Conservation (phyloP, 2,888 invertebrate genomes). For the Lasioglossum lativentre region DNA sequence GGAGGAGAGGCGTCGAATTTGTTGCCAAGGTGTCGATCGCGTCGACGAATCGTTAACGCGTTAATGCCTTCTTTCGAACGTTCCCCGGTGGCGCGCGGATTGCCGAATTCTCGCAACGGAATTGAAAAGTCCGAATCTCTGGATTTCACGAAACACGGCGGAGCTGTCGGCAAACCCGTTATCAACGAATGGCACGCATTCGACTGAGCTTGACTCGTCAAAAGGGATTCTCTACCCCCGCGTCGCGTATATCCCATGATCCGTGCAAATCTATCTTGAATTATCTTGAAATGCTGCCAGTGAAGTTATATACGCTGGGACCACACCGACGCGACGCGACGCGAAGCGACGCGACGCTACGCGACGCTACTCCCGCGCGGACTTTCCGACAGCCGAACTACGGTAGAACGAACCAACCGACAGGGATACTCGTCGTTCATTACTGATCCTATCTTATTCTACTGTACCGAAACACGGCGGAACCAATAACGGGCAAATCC, state of each 20-base stretch:
- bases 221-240: constrained; percentile 73
- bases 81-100: constrained; percentile 5
- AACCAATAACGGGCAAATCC: not conserved
- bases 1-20: not conserved
- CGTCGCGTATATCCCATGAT: constrained; percentile 71
- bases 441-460: not conserved
- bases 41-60: constrained; percentile 37
- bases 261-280: constrained; percentile 73
- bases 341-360: no score
- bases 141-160: constrained; percentile 73
- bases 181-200: constrained; percentile 77
- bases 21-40: constrained; percentile 24
- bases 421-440: constrained; percentile 25
- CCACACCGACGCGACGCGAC: not conserved
- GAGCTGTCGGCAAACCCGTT: constrained; percentile 69
- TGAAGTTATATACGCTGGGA: constrained; percentile 51
- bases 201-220: constrained; percentile 75
- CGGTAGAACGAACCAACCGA: constrained; percentile 36
- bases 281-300: constrained; percentile 72
- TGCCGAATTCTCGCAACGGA: constrained; percentile 44
- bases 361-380: not conserved
- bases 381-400: constrained; percentile 42
- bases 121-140: constrained; percentile 73
- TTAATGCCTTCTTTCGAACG: constrained; percentile 58
- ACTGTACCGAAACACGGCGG: not conserved